These are phyloP conservation scores for Alviniconcha strummeri DNA, from an alignment of 2,888 invertebrate genomes.

Conservation along the genomic window DNA sequence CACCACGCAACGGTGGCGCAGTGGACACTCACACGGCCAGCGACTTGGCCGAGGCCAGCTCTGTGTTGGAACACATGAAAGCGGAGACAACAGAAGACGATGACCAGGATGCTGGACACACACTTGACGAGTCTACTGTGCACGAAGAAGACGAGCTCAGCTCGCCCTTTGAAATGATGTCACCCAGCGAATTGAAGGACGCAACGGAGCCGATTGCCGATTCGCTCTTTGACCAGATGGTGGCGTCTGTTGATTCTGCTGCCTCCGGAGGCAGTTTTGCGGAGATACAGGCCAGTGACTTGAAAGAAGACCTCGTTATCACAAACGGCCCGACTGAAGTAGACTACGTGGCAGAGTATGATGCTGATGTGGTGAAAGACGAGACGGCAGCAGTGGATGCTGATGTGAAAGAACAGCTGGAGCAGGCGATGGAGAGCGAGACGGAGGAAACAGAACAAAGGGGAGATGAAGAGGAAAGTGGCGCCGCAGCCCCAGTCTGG, in stretches of 20 bases:
- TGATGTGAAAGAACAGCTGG: conserved; percentile 21
- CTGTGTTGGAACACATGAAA: conserved; percentile 48
- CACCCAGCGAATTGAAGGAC: conserved; percentile 54
- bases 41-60: conserved; percentile 55
- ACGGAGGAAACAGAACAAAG: conserved; percentile 25
- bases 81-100: conserved; percentile 28
- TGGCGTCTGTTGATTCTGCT: conserved; percentile 40
- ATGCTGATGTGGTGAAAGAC: conserved; percentile 45
- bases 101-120: conserved; percentile 21
- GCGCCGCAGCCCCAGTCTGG: not conserved
- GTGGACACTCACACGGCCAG: conserved; percentile 43
- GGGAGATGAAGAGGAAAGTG: conserved; percentile 32
- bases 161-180: conserved; percentile 70
- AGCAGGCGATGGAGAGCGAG: conserved; percentile 6
- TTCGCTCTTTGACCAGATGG: conserved; percentile 27
- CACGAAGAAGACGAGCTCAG: conserved; percentile 50
- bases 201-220: conserved; percentile 35
- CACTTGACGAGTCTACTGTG: conserved; percentile 38
- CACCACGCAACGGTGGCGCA: conserved; percentile 53
- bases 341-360: conserved; percentile 75
- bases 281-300: conserved; percentile 22
- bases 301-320: conserved; percentile 31
- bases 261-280: conserved; percentile 36
- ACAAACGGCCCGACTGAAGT: conserved; percentile 77
- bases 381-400: not conserved